Percentiles rank a stretch among this genome's conserved stretches.
These are phyloP conservation scores for Philotrypesis tridentata DNA, from an alignment of 1,140 invertebrate genomes.

Conservation along the genomic window DNA sequence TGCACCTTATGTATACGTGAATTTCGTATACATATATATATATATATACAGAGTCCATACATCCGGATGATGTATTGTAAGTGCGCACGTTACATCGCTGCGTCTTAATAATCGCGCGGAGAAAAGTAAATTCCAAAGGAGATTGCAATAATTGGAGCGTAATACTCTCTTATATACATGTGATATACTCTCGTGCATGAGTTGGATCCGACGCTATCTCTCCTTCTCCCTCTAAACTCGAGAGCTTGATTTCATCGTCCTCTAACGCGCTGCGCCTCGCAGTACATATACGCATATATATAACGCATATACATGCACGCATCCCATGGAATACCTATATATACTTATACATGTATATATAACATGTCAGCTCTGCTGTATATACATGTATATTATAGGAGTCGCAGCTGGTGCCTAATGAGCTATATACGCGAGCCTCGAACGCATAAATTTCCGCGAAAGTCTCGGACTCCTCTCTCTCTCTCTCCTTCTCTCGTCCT, in stretches of 20 bases:
- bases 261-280: not conserved
- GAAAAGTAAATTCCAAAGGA: slow-evolving; percentile 1
- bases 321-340: too few species aligned
- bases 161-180: too few species aligned
- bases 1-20: too few species aligned
- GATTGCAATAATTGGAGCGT: slow-evolving; percentile 1
- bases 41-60: not conserved
- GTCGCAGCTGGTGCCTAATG: slow-evolving; percentile 34
- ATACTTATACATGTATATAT: too few species aligned
- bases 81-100: not conserved
- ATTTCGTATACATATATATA: too few species aligned
- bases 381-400: not conserved
- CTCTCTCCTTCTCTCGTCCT: too few species aligned
- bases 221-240: not conserved
- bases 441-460: slow-evolving; percentile 44
- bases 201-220: too few species aligned
- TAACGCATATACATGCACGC: slow-evolving; percentile 1
- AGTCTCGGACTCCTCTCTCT: not conserved
- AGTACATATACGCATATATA: too few species aligned
- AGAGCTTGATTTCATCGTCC: not conserved
- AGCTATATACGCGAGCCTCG: slow-evolving; percentile 9
- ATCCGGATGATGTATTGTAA: not conserved
- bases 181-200: too few species aligned
- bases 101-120: not conserved
- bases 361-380: slow-evolving; percentile 12